Percentiles rank a stretch among this genome's conserved stretches.
These are phyloP conservation scores for Amazona finschi DNA, from an alignment of 2,797 vertebrate genomes.

Conservation along the genomic window DNA sequence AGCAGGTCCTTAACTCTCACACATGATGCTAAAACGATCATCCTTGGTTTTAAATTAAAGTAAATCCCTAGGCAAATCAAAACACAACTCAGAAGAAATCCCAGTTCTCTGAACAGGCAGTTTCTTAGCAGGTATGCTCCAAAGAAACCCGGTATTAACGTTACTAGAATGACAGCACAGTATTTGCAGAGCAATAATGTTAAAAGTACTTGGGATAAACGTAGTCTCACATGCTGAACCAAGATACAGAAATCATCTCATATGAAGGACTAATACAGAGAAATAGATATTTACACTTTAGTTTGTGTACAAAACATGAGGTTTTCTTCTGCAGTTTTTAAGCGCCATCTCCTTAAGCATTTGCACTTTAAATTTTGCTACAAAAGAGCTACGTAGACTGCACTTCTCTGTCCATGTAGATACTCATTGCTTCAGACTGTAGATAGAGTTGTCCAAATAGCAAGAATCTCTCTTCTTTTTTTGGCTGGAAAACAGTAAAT, in stretches of 20 bases:
- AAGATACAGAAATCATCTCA: not conserved
- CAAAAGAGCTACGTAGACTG: not conserved
- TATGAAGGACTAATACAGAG: not conserved
- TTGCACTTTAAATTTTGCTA: not conserved
- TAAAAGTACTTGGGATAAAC: not conserved
- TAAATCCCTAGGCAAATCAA: not conserved
- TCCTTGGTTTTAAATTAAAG: not conserved
- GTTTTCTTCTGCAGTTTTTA: not conserved
- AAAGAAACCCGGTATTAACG: fast-evolving
- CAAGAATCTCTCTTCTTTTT: not conserved
- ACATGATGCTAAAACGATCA: not conserved
- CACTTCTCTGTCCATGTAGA: not conserved
- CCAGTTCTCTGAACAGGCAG: not conserved
- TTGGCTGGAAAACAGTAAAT: constrained; percentile 50
- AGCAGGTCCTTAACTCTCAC: not conserved
- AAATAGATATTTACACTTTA: not conserved
- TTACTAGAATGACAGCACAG: not conserved
- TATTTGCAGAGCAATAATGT: not conserved
- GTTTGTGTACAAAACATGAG: not conserved
- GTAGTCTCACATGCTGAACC: not conserved
- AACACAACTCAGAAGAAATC: not conserved
- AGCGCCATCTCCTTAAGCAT: not conserved
- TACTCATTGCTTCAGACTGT: not conserved
- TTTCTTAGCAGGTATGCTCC: not conserved
- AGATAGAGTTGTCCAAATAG: not conserved